Evolutionary conservation across 37 sponge, comb jelly and placozoan species (phyloP).

Genomic region (Dysidea cf. avara): DNA sequence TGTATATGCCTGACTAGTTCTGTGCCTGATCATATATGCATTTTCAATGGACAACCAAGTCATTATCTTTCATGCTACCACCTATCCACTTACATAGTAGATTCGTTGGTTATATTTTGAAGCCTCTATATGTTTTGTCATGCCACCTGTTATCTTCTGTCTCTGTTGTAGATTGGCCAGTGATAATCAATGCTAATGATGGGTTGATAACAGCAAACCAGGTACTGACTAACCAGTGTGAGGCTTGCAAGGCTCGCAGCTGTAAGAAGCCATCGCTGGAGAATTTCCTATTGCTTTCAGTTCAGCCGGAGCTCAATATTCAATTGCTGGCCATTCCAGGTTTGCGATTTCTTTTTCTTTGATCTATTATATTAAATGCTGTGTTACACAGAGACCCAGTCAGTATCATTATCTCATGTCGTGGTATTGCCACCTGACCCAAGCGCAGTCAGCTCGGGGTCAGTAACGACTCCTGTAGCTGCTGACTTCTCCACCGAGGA

Average conservation of each 20-base stretch:
- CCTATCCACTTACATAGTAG: not conserved
- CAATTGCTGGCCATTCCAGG: constrained; percentile 57
- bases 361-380: not conserved
- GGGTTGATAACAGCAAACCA: constrained; percentile 73
- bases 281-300: constrained; percentile 66
- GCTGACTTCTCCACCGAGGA: constrained; percentile 25
- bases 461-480: constrained; percentile 30
- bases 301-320: constrained; percentile 72
- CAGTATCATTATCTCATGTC: constrained; percentile 45
- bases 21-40: too few relatives aligned
- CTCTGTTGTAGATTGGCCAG: constrained; percentile 82
- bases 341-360: not conserved
- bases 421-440: constrained; percentile 71
- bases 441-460: constrained; percentile 9
- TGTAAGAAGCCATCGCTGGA: constrained; percentile 38
- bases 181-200: constrained; percentile 53
- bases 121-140: not conserved
- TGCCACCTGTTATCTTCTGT: too few relatives aligned
- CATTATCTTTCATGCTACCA: not conserved
- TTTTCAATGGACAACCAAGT: not conserved
- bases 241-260: constrained; percentile 20
- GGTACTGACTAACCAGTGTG: constrained; percentile 37
- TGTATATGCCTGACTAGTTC: too few relatives aligned
- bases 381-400: constrained; percentile 16
- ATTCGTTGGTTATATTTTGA: not conserved